Evolutionary conservation across 2,797 vertebrate species (phyloP), one percentile per base, ranked within the genome.

Genomic region (Streptopelia turtur): DNA sequence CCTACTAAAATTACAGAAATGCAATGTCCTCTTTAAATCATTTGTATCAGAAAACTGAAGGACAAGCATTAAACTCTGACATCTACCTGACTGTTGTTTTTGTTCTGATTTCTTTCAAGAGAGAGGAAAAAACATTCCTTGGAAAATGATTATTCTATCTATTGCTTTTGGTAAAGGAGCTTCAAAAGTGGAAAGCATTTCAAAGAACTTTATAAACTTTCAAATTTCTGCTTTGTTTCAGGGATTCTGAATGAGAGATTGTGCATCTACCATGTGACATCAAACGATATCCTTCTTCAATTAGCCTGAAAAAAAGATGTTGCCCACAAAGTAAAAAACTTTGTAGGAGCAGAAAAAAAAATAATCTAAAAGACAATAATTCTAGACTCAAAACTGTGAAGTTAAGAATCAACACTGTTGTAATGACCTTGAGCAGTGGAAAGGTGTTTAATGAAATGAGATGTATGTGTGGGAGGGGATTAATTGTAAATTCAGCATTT

Each of bases 361-460:
- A 2, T 7, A 72, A 2, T 7, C 5, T 11, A n/a, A 71, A 83
- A 68, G 45, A 4, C 28, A 76, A 2, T 57, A 39, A 17, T 83
- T 93, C 59, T 60, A 50, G 11, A 68, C 16, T 80, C 37, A 70
- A 25, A 31, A 68, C 11, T 39, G 35, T 82, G 57, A 94, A 82
- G 21, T 41, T 92, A 66, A 61, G 53, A 64, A 16, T 61, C 6
- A 80, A 76, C 89, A 71, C 3, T 70, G 24, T 24, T 91, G 13
- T 65, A 35, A 24, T 94, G 88, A 90, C 90, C 78, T 96, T 93
- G 91, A 80, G 24, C 41, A 50, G 39, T 87, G 25, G 16, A 89
- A 93, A 93, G 77, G 83, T 94, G 71, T 94, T 76, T 89, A 93
- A 90, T 95, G 59, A 95, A 88, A 37, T 77, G 20, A 15, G 41